Evolutionary conservation across 2,888 invertebrate species (phyloP).

Genomic region (Tenthredo notha): DNA sequence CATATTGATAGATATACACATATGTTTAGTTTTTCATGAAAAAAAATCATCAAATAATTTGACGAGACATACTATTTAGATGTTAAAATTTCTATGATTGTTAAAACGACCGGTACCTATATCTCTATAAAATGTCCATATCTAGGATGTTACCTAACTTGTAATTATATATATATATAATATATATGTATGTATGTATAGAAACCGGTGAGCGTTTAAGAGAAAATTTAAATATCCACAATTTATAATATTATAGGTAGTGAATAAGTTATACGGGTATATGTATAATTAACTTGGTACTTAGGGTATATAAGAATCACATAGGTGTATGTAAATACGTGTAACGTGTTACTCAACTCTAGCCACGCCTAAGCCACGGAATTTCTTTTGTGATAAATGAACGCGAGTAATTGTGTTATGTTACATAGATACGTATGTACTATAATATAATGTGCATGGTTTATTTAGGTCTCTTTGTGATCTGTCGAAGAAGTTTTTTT

Average conservation of each 20-base stretch:
- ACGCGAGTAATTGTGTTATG: neutral
- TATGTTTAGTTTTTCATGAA: neutral
- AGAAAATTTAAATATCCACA: constrained; percentile 17
- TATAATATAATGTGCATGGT: neutral
- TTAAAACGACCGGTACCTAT: neutral
- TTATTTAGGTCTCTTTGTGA: neutral
- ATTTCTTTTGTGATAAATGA: constrained; percentile 16
- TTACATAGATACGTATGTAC: too few species aligned
- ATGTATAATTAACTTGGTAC: neutral
- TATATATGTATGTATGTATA: neutral
- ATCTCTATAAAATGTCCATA: neutral
- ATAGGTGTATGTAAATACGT: neutral
- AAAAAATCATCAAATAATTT: neutral
- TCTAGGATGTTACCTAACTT: constrained; percentile 22
- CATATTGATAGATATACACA: neutral
- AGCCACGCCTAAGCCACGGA: constrained; percentile 18
- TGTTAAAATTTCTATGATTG: neutral
- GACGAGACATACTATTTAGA: too few species aligned
- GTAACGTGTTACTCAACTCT: constrained; percentile 31
- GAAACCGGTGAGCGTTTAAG: neutral
- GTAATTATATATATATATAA: neutral
- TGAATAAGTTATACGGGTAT: neutral
- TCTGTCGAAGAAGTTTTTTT: neutral
- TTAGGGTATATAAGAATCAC: neutral
- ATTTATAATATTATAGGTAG: neutral